A percentile compares a stretch with the other conserved stretches of the same genome.
Conservation (phyloP, 1,140 invertebrate genomes). For the Hypsibius dujardini region DNA sequence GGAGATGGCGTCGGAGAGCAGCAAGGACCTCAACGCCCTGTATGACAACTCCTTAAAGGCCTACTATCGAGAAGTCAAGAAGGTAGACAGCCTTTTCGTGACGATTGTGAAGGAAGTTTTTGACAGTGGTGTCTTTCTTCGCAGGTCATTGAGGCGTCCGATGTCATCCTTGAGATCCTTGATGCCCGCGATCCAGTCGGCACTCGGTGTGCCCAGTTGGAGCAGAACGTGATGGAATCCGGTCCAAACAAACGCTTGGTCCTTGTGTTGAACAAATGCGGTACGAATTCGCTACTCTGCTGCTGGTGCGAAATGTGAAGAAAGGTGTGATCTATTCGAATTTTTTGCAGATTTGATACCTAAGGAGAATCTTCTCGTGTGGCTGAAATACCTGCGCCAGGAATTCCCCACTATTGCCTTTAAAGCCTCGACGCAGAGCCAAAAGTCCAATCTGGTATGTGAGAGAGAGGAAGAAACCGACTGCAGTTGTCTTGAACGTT, state of each 20-base stretch:
- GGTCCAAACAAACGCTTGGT: conserved; percentile 69
- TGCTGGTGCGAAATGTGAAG: neutral
- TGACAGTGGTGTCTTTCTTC: neutral
- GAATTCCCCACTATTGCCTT: conserved; percentile 73
- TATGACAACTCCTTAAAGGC: conserved; percentile 35
- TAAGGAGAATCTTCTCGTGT: conserved; percentile 64
- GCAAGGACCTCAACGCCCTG: conserved; percentile 23
- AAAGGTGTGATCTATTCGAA: no score
- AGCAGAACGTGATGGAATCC: conserved; percentile 54
- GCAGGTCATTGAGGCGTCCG: conserved; percentile 66
- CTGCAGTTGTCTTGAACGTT: no score
- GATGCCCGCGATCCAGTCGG: conserved; percentile 82
- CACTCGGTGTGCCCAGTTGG: conserved; percentile 67
- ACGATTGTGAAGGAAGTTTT: conserved; percentile 16
- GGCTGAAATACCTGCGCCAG: conserved; percentile 69
- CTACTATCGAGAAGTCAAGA: conserved; percentile 41
- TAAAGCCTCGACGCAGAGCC: conserved; percentile 86
- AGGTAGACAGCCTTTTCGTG: conserved; percentile 28
- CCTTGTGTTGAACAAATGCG: conserved; percentile 83
- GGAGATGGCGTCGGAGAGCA: conserved; percentile 9
- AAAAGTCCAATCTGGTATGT: conserved; percentile 43
- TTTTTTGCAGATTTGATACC: conserved; percentile 70
- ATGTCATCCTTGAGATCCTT: conserved; percentile 81
- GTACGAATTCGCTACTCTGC: conserved; percentile 30
- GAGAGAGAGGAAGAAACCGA: no score